Evolutionary conservation across 2,888 invertebrate species (phyloP).

Genomic region (Lithophane semibrunnea): DNA sequence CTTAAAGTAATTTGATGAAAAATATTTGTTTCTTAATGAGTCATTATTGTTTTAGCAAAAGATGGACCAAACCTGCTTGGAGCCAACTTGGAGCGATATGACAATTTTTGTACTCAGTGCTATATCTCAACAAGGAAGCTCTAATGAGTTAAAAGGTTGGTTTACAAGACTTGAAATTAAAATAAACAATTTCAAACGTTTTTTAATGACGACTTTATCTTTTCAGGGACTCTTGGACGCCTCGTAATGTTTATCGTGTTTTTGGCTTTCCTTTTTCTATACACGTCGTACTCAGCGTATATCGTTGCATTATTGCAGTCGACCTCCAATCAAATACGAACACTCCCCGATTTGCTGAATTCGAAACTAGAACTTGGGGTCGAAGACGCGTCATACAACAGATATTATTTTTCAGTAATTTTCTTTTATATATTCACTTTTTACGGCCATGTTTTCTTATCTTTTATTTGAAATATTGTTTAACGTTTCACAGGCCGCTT

Average conservation of each 20-base stretch:
- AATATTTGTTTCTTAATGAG: background rate
- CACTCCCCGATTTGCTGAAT: slow-evolving; percentile 91
- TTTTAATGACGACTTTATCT: slow-evolving; percentile 22
- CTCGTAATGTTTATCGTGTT: slow-evolving; percentile 91
- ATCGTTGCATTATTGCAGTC: slow-evolving; percentile 93
- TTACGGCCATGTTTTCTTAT: too few species aligned
- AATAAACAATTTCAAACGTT: background rate
- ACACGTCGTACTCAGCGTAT: slow-evolving; percentile 93
- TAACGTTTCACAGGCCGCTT: slow-evolving; percentile 72
- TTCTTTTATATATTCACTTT: background rate
- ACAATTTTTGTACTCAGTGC: slow-evolving; percentile 90
- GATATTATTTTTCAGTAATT: slow-evolving; percentile 91
- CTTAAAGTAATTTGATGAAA: background rate
- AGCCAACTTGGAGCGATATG: slow-evolving; percentile 85
- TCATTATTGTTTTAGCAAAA: slow-evolving; percentile 58
- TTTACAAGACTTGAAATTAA: background rate
- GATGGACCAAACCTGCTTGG: slow-evolving; percentile 69
- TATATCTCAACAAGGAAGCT: slow-evolving; percentile 91
- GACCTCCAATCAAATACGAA: slow-evolving; percentile 92
- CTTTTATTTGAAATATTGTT: background rate
- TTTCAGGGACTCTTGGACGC: slow-evolving; percentile 86
- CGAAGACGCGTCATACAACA: slow-evolving; percentile 92
- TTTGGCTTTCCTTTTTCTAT: slow-evolving; percentile 92
- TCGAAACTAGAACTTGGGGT: slow-evolving; percentile 92
- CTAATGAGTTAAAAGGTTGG: slow-evolving; percentile 76